Conservation (phyloP, 2,113 vertebrate genomes). For the Melanotaenia duboulayi region DNA sequence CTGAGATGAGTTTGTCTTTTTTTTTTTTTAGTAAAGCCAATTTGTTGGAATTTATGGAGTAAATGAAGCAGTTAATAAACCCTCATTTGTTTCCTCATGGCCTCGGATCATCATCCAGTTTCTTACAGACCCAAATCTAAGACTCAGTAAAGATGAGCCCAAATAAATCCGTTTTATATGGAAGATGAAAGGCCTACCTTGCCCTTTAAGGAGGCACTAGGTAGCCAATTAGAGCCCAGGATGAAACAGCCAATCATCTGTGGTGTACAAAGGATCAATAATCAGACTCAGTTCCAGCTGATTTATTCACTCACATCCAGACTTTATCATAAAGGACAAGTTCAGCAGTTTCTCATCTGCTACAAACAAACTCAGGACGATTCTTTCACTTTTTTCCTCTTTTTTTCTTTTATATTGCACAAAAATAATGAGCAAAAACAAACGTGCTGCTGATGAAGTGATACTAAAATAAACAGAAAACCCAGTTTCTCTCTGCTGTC, state of each 20-base stretch:
- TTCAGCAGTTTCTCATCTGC: constrained; percentile 70
- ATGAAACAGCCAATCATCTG: background rate
- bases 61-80: no score
- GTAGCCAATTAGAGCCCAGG: no score
- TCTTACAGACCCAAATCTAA: no score
- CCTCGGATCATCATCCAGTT: no score
- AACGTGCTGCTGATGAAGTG: constrained; percentile 83
- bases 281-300: constrained; percentile 93
- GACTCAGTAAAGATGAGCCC: no score
- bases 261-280: constrained; percentile 24
- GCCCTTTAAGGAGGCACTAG: no score
- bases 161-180: no score
- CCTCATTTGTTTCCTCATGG: no score
- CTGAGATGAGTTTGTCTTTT: no score
- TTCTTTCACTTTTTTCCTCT: constrained; percentile 80
- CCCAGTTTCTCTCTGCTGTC: constrained; percentile 89
- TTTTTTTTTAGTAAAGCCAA: no score
- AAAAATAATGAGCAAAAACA: constrained; percentile 86
- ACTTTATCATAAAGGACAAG: constrained; percentile 87
- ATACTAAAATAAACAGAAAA: constrained; percentile 79
- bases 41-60: no score
- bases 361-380: background rate
- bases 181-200: no score
- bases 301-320: constrained; percentile 95
- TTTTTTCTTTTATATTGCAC: constrained; percentile 93